Percentiles rank a stretch among this genome's conserved stretches.
These are phyloP conservation scores for Muntiacus muntjak DNA, from an alignment of 2,113 vertebrate species.

Conservation along the genomic window DNA sequence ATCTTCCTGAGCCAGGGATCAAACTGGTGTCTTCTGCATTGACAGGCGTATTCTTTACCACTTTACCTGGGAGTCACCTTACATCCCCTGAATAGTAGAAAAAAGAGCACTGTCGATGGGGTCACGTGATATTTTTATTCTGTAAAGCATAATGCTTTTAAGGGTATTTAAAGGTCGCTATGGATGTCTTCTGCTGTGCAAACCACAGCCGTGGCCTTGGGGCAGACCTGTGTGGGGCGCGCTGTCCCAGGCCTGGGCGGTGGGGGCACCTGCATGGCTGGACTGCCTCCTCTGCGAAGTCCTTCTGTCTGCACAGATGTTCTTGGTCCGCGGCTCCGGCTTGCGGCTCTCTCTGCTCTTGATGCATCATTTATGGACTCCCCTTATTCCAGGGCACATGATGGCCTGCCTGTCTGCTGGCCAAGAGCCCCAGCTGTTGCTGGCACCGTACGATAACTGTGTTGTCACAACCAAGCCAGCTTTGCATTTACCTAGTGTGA, in stretches of 20 bases:
- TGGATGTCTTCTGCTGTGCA: neutral
- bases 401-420: neutral
- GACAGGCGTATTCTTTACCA: neutral
- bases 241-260: accelerated
- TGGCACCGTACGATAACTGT: neutral
- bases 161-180: neutral
- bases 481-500: accelerated
- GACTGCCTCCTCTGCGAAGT: neutral
- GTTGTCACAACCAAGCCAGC: neutral
- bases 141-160: neutral
- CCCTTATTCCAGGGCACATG: neutral
- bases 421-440: neutral
- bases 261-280: neutral
- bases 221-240: neutral
- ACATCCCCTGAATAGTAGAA: neutral
- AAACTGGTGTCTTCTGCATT: neutral
- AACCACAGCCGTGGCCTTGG: accelerated
- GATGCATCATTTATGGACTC: neutral
- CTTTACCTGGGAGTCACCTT: neutral
- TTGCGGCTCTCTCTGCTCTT: neutral
- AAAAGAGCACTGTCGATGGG: accelerated
- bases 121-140: no score
- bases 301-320: neutral
- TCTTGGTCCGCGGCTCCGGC: neutral
- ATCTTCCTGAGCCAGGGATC: neutral